Conservation (phyloP, 1,140 invertebrate species). For the Drosophila pallidifrons region DNA sequence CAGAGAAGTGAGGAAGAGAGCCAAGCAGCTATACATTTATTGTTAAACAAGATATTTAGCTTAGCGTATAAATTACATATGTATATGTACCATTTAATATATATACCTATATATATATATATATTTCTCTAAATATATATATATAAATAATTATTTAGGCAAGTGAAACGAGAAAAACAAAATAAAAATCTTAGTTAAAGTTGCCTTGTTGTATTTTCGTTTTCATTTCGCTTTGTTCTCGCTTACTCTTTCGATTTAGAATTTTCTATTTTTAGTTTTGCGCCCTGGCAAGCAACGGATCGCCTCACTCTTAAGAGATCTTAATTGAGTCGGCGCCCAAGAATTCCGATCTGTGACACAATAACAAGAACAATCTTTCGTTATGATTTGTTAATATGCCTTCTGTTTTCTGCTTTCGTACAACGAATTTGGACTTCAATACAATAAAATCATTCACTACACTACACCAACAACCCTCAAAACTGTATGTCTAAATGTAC, state of each 20-base stretch:
- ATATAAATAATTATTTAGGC: conserved; percentile 75
- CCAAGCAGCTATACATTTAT: conserved; percentile 78
- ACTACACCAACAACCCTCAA: conserved; percentile 31
- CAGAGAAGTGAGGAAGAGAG: conserved; percentile 32
- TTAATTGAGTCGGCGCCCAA: conserved; percentile 12
- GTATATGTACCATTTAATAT: conserved; percentile 78
- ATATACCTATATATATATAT: conserved; percentile 65
- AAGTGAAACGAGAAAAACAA: conserved; percentile 68
- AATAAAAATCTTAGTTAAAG: conserved; percentile 77
- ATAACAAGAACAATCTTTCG: not conserved
- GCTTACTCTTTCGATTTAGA: conserved; percentile 19
- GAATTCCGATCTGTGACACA: conserved; percentile 5
- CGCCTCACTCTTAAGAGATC: not conserved
- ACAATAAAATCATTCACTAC: not conserved
- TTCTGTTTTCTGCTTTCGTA: conserved; percentile 13
- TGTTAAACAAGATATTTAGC: conserved; percentile 81
- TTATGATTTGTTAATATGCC: conserved; percentile 4
- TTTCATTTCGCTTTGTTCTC: conserved; percentile 18
- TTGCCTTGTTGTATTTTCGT: conserved; percentile 58
- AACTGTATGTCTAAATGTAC: conserved; percentile 79
- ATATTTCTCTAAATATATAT: conserved; percentile 76
- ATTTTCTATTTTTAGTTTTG: conserved; percentile 21
- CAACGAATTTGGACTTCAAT: conserved; percentile 14
- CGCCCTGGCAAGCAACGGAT: conserved; percentile 19
- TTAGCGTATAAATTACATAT: conserved; percentile 79